Evolutionary conservation across 2,797 vertebrate species (phyloP).

Genomic region (Nyctibius grandis): DNA sequence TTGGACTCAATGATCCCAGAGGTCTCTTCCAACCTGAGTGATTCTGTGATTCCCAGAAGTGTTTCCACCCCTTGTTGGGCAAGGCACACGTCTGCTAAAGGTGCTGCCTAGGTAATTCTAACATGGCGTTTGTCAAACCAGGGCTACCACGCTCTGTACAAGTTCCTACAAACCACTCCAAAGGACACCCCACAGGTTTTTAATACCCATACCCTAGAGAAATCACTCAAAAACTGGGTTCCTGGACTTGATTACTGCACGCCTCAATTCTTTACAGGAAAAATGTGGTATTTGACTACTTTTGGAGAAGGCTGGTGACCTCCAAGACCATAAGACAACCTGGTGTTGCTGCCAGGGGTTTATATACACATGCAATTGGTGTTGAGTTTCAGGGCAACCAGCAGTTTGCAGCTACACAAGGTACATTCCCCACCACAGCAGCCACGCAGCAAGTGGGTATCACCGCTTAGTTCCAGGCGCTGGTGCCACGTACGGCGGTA

Average conservation of each 20-base stretch:
- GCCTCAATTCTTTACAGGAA: no score
- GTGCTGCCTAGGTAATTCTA: background rate
- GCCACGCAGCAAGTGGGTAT: background rate
- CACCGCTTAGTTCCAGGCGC: background rate
- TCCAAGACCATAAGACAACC: background rate
- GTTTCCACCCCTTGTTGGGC: background rate
- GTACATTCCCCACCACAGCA: background rate
- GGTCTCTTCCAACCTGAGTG: no score
- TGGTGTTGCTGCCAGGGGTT: background rate
- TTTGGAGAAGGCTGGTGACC: background rate
- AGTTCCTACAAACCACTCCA: no score
- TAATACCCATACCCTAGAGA: no score
- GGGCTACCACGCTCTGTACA: no score
- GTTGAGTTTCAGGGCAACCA: background rate
- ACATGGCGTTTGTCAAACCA: background rate
- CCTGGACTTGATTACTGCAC: no score
- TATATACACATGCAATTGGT: accelerated
- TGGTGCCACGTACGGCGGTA: background rate
- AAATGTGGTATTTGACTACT: accelerated
- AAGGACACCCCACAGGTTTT: no score
- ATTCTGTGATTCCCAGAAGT: background rate
- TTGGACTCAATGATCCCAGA: no score
- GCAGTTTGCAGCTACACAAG: background rate
- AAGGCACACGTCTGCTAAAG: background rate
- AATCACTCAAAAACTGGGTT: no score